These are phyloP conservation scores for Amphibalanus amphitrite DNA, from an alignment of 1,140 invertebrate species.

Conservation along the genomic window DNA sequence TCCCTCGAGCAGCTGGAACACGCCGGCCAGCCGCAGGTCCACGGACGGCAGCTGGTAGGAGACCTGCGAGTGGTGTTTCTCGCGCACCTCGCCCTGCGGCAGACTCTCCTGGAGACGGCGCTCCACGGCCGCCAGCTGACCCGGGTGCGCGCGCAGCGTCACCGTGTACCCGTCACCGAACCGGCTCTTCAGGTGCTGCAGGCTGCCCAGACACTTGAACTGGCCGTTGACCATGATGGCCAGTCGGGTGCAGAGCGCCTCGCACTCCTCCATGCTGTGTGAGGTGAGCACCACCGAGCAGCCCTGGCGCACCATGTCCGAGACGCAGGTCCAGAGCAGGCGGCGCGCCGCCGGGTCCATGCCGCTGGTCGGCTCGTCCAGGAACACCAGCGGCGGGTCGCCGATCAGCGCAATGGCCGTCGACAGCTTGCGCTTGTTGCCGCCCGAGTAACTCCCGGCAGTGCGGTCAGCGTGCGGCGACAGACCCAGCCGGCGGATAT, in stretches of 20 bases:
- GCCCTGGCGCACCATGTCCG: slow-evolving; percentile 15
- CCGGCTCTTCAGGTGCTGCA: slow-evolving; percentile 26
- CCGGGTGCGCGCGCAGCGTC: not conserved
- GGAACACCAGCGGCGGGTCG: slow-evolving; percentile 52
- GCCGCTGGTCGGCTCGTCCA: slow-evolving; percentile 30
- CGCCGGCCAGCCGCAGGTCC: not conserved
- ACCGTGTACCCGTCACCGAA: slow-evolving; percentile 4
- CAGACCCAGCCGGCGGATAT: slow-evolving; percentile 28
- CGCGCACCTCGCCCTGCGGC: not conserved
- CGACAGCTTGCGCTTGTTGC: slow-evolving; percentile 71
- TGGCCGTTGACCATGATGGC: slow-evolving; percentile 33
- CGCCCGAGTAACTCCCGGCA: slow-evolving; percentile 39
- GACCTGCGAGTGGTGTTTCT: not conserved
- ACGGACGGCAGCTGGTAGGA: not conserved
- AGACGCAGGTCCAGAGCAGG: slow-evolving; percentile 33
- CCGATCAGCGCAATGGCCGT: slow-evolving; percentile 61
- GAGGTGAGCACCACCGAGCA: slow-evolving; percentile 21
- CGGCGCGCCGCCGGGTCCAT: slow-evolving; percentile 36
- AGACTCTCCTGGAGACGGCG: not conserved
- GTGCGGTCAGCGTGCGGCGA: slow-evolving; percentile 23
- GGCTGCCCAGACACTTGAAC: slow-evolving; percentile 32
- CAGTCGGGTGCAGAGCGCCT: slow-evolving; percentile 25
- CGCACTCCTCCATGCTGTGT: slow-evolving; percentile 26
- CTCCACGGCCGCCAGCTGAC: not conserved
- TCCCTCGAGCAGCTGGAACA: not conserved